A percentile compares a stretch with the other conserved stretches of the same genome.
These are phyloP conservation scores for Epinephelus malabaricus DNA, from an alignment of 2,797 vertebrate species.

Conservation along the genomic window DNA sequence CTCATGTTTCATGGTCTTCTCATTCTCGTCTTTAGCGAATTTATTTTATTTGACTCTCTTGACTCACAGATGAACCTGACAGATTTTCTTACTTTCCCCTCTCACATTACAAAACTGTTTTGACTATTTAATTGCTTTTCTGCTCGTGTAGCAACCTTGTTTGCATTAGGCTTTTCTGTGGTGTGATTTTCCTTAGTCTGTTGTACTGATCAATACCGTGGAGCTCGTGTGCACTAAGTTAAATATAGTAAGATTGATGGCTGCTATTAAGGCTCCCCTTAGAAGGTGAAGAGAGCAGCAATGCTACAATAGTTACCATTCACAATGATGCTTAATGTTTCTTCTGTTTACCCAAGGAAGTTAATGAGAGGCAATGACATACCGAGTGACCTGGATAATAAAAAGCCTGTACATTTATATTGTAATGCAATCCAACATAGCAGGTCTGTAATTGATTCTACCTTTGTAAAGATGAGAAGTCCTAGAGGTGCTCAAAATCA, in stretches of 20 bases:
- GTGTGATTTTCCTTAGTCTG: conserved; percentile 62
- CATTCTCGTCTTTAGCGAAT: background rate
- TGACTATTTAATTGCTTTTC: conserved; percentile 53
- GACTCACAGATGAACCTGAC: conserved; percentile 23
- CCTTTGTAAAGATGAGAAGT: background rate
- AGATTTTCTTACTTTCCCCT: conserved; percentile 14
- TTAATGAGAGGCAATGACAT: background rate
- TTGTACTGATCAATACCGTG: conserved; percentile 72
- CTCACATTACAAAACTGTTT: conserved; percentile 46
- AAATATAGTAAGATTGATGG: conserved; percentile 79
- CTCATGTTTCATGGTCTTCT: background rate
- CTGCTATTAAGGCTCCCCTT: conserved; percentile 62
- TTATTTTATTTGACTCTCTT: background rate
- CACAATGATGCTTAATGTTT: conserved; percentile 37
- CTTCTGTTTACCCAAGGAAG: conserved; percentile 20
- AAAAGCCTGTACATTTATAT: background rate
- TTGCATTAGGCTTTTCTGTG: conserved; percentile 48
- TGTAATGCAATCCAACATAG: background rate
- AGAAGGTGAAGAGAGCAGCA: conserved; percentile 33
- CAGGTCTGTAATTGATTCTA: background rate
- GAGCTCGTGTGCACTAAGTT: conserved; percentile 64
- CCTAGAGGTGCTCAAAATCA: background rate
- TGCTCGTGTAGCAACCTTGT: conserved; percentile 39
- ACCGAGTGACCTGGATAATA: background rate
- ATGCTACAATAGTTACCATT: conserved; percentile 41